These are phyloP conservation scores for Otus sunia DNA, from an alignment of 2,113 vertebrate genomes.

Conservation along the genomic window DNA sequence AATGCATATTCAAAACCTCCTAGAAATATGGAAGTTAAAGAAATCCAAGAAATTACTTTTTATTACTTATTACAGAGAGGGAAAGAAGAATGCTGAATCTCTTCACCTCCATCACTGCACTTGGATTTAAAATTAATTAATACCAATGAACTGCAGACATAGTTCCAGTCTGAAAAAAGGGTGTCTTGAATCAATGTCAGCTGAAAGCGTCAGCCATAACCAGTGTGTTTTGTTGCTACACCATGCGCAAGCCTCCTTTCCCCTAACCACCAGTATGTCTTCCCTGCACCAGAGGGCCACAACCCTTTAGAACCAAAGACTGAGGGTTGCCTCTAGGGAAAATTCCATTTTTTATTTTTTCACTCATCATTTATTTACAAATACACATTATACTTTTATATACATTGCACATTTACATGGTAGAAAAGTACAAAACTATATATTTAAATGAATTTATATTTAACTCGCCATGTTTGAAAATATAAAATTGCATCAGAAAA, in stretches of 20 bases:
- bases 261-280: background rate
- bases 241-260: background rate
- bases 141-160: background rate
- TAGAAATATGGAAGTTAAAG: background rate
- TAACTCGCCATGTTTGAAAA: slow-evolving; percentile 95
- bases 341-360: slow-evolving; percentile 85
- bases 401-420: slow-evolving; percentile 99
- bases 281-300: background rate
- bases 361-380: slow-evolving; percentile 99
- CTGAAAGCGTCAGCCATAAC: background rate
- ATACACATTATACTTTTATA: slow-evolving; percentile 99
- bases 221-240: background rate
- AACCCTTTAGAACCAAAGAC: background rate
- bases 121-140: background rate
- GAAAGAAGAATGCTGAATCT: background rate
- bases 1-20: background rate
- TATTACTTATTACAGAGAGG: background rate
- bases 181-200: background rate
- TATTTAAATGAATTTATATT: slow-evolving; percentile 99
- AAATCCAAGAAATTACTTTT: background rate
- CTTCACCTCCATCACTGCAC: background rate
- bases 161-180: background rate
- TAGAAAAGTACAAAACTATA: slow-evolving; percentile 99
- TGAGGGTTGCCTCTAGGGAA: slow-evolving; percentile 70
- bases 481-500: slow-evolving; percentile 89